A percentile compares a stretch with the other conserved stretches of the same genome.
These are phyloP conservation scores for Lithosia quadra DNA, from an alignment of 2,888 invertebrate genomes.

Conservation along the genomic window DNA sequence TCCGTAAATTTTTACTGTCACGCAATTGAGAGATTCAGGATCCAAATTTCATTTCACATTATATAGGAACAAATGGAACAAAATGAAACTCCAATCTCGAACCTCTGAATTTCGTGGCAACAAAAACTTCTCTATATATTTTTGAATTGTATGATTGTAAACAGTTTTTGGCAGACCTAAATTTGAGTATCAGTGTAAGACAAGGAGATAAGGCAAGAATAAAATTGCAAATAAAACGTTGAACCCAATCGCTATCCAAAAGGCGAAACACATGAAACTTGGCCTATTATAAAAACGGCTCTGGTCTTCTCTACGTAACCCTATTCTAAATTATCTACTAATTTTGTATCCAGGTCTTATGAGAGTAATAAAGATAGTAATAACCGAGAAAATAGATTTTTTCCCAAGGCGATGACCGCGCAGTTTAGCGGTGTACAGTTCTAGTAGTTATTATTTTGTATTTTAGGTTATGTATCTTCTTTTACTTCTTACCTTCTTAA, in stretches of 20 bases:
- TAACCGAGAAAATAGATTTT: background rate
- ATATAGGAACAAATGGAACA: background rate
- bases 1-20: background rate
- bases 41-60: background rate
- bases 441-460: background rate
- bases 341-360: background rate
- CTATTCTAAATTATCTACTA: background rate
- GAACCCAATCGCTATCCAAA: background rate
- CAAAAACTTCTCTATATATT: background rate
- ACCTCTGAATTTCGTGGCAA: background rate
- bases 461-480: too few relatives aligned
- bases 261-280: background rate
- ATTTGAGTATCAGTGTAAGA: too few relatives aligned
- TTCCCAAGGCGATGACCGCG: background rate
- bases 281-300: background rate
- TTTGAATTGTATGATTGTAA: too few relatives aligned
- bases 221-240: background rate
- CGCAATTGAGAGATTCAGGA: background rate
- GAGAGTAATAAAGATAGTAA: background rate
- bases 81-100: background rate
- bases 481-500: too few relatives aligned
- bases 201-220: too few relatives aligned
- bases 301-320: background rate
- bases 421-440: background rate
- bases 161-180: too few relatives aligned